Evolutionary conservation across 1,140 invertebrate genomes (phyloP).

Genomic region (Cherax destructor): DNA sequence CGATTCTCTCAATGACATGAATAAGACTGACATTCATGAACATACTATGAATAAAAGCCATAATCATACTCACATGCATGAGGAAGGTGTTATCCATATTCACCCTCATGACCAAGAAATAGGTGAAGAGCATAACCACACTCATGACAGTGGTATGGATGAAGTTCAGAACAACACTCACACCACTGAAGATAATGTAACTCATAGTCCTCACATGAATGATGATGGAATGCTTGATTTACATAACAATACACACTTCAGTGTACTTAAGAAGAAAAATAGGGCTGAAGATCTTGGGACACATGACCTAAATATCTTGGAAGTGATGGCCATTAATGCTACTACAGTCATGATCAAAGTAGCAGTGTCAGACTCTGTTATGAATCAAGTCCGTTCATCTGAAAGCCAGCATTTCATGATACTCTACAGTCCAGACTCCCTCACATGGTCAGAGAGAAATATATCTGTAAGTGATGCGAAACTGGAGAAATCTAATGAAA

Average conservation of each 20-base stretch:
- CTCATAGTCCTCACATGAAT: constrained; percentile 14
- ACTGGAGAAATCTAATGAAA: constrained; percentile 73
- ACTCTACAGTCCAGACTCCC: constrained; percentile 55
- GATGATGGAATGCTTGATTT: not conserved
- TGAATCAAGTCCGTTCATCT: constrained; percentile 60
- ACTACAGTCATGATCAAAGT: constrained; percentile 48
- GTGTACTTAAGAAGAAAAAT: constrained; percentile 47
- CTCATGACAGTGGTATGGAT: not conserved
- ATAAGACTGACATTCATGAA: constrained; percentile 9
- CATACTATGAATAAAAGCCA: not conserved
- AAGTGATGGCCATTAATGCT: constrained; percentile 55
- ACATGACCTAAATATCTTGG: constrained; percentile 57
- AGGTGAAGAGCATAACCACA: constrained; percentile 15
- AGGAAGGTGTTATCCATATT: constrained; percentile 13
- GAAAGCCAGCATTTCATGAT: constrained; percentile 81
- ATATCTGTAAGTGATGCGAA: constrained; percentile 47
- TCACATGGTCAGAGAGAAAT: constrained; percentile 58
- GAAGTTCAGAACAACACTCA: constrained; percentile 3
- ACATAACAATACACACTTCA: constrained; percentile 23
- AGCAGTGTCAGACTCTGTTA: constrained; percentile 43
- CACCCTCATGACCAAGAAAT: constrained; percentile 12
- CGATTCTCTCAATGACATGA: constrained; percentile 34
- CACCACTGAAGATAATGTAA: not conserved
- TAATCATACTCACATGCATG: constrained; percentile 11
- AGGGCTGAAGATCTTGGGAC: constrained; percentile 48